Evolutionary conservation across 1,140 invertebrate species (phyloP).

Genomic region (Atopsyche davidsoni): DNA sequence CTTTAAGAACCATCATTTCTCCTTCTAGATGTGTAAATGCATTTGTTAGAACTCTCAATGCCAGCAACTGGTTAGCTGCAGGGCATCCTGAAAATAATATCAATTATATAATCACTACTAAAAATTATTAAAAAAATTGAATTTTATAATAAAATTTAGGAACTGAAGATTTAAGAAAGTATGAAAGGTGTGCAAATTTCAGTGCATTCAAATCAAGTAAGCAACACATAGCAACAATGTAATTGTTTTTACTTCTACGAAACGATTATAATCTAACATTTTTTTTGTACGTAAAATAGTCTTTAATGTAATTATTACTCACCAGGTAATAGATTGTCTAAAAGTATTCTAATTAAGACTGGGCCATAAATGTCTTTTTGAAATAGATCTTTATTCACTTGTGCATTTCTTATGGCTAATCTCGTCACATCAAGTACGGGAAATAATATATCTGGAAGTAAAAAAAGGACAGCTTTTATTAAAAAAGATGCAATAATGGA

Average conservation of each 20-base stretch:
- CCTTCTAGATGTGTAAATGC: constrained; percentile 61
- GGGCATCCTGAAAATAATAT: constrained; percentile 36
- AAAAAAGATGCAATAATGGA: neutral
- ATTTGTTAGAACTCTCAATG: constrained; percentile 70
- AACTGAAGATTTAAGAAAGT: too few species aligned
- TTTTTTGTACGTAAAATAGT: neutral
- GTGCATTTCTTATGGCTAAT: constrained; percentile 63
- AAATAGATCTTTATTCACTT: constrained; percentile 53
- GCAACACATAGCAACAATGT: too few species aligned
- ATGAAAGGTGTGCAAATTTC: too few species aligned
- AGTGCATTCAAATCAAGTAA: too few species aligned
- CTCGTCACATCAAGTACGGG: constrained; percentile 81
- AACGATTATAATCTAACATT: too few species aligned
- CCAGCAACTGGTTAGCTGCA: constrained; percentile 70
- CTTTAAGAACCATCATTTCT: constrained; percentile 53
- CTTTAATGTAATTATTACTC: constrained; percentile 16
- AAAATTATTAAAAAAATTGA: neutral
- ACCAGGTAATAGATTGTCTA: constrained; percentile 40
- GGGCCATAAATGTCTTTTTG: constrained; percentile 37
- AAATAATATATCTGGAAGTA: constrained; percentile 67
- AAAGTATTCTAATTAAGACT: constrained; percentile 39
- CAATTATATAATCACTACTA: constrained; percentile 1
- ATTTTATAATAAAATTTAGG: neutral
- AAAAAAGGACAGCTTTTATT: constrained; percentile 1
- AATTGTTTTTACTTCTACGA: too few species aligned